Evolutionary conservation across 2,888 invertebrate genomes (phyloP).

Genomic region (Poecilus cupreus): DNA sequence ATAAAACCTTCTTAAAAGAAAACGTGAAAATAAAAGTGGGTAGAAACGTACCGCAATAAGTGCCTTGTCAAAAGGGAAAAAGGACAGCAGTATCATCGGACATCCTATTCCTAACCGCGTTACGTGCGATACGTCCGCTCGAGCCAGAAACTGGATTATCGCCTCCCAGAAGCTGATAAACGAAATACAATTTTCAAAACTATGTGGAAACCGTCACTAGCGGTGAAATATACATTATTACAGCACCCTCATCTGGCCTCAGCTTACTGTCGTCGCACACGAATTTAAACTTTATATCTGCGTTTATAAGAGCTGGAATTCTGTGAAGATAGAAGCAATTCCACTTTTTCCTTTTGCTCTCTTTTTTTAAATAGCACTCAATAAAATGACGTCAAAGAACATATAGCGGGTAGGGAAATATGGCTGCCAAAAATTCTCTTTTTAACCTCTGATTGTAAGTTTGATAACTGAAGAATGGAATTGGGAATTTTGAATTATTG

Average conservation of each 20-base stretch:
- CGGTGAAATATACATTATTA: conserved; percentile 69
- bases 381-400: conserved; percentile 70
- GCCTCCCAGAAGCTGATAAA: conserved; percentile 67
- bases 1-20: not conserved
- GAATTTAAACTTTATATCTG: not conserved
- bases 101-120: conserved; percentile 18
- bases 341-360: conserved; percentile 25
- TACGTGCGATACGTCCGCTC: conserved; percentile 61
- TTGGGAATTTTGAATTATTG: conserved; percentile 11
- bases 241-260: conserved; percentile 51
- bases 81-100: not conserved
- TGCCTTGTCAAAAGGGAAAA: conserved; percentile 51
- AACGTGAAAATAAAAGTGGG: not conserved
- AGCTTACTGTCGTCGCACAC: conserved; percentile 18
- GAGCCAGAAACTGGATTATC: conserved; percentile 64
- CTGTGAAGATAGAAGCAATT: not conserved
- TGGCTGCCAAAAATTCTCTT: conserved; percentile 66
- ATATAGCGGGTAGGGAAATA: conserved; percentile 69
- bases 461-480: conserved; percentile 9
- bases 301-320: not conserved
- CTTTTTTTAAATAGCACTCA: conserved; percentile 64
- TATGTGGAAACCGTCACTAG: conserved; percentile 69
- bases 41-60: conserved; percentile 49
- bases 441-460: conserved; percentile 16
- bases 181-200: conserved; percentile 70